Evolutionary conservation across 2,797 vertebrate species (phyloP), one percentile per base, ranked within the genome.

Genomic region (Enoplosus armatus): DNA sequence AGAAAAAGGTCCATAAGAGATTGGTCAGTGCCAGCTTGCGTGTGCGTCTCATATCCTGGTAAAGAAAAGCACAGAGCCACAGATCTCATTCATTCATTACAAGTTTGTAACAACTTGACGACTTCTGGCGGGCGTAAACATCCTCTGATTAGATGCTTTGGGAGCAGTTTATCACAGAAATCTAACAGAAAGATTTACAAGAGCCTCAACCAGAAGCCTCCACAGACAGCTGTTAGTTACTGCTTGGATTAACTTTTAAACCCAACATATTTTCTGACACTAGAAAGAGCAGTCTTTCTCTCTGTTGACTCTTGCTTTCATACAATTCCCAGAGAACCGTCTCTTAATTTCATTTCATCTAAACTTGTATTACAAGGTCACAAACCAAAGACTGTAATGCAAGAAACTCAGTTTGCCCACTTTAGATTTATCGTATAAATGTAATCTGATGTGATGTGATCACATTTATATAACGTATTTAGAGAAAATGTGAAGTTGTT

Each of bases 171-270:
- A 24, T 56, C 24, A 61, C 37, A 54, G 24, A 62, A 53, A 35
- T 73, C 70, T 62, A 56, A 69, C 31, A 74, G 54, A 59, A 63
- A 66, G 27, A 51, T 31, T 68, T 26, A 56, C 15, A 4, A 54
- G 58, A 48, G 16, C 9, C 27, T 41, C 27, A 47, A 27, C 27
- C n/a, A 14, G 31, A 67, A 54, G 7, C 26, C 55, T 48, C 69
- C 39, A 10, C 41, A 56, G 35, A 27, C 39, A 16, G 6, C 16
- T 9, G 8, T 18, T 0, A 20, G n/a, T 61, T 29, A 29, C 6
- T 22, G 54, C 77, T 80, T 82, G 29, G 67, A 87, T 77, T 45
- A 72, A 70, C 69, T 79, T 82, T 84, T 48, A 33, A 79, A 84
- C 20, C 8, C 1, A 47, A 66, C 56, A 9, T 53, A n/a, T 72